A percentile compares a stretch with the other conserved stretches of the same genome.
These are phyloP conservation scores for Takifugu rubripes DNA, from an alignment of 2,797 vertebrate genomes.

Conservation along the genomic window DNA sequence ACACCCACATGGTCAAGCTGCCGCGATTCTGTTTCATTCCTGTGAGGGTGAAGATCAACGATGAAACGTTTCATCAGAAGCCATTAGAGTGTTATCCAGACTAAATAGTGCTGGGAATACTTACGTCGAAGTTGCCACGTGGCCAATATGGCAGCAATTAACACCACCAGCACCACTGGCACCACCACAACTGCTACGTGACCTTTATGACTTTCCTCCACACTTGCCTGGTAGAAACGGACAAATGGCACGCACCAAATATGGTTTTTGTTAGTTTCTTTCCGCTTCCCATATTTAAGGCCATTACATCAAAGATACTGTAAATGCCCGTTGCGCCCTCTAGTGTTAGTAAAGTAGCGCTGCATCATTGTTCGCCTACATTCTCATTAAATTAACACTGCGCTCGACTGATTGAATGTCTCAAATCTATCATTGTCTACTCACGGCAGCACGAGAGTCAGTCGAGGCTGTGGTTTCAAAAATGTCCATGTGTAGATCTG, in stretches of 20 bases:
- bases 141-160: conserved; percentile 22
- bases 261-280: no score
- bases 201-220: conserved; percentile 4
- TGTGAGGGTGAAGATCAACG: conserved; percentile 17
- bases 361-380: not conserved
- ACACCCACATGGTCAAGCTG: conserved; percentile 53
- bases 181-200: conserved; percentile 49
- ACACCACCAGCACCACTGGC: conserved; percentile 46
- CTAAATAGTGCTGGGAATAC: conserved; percentile 19
- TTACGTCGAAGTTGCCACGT: conserved; percentile 56
- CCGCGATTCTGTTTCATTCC: conserved; percentile 47
- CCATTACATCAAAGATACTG: no score
- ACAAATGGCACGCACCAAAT: not conserved
- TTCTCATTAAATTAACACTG: not conserved
- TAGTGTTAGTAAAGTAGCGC: not conserved
- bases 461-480: conserved; percentile 2
- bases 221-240: conserved; percentile 7
- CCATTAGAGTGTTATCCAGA: no score
- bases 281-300: no score
- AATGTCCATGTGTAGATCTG: conserved; percentile 37
- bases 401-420: no score
- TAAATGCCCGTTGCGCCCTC: not conserved
- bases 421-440: conserved; percentile 19
- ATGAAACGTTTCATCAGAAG: not conserved
- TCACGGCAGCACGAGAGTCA: conserved; percentile 44